Percentiles rank a stretch among this genome's conserved stretches.
phyloP scores from a whole-genome alignment of 2,888 invertebrate species.

The Drosophila paramelanica region DNA sequence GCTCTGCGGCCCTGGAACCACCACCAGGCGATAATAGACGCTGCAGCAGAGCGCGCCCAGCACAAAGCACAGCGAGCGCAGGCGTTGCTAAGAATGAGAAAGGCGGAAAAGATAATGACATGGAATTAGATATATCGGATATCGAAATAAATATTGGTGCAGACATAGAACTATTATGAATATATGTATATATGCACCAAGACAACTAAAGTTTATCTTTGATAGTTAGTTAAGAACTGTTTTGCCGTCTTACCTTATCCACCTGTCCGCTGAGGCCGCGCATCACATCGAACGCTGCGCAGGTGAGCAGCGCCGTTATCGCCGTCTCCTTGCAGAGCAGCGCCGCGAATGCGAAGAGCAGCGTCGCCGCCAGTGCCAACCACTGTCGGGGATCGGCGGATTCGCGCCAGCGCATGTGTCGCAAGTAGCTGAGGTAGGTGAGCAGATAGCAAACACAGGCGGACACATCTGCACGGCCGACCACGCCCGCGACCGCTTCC shows the following conservation, averaged over 20 bases:
- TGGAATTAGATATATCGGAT: background rate
- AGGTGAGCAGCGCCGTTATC: slow-evolving; percentile 95
- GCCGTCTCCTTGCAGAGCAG: slow-evolving; percentile 98
- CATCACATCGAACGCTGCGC: slow-evolving; percentile 94
- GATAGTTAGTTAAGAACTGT: no score
- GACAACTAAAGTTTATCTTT: no score
- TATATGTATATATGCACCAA: no score
- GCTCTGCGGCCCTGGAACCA: slow-evolving; percentile 88
- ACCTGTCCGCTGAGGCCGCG: slow-evolving; percentile 85
- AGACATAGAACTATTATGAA: background rate
- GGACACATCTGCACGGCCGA: slow-evolving; percentile 97
- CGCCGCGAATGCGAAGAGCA: slow-evolving; percentile 90
- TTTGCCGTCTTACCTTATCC: slow-evolving; percentile 86
- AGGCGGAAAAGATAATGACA: no score
- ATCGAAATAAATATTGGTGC: background rate
- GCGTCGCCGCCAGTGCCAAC: slow-evolving; percentile 88
- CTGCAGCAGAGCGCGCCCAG: slow-evolving; percentile 89
- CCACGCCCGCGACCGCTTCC: slow-evolving; percentile 97
- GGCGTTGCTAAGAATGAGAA: slow-evolving; percentile 87
- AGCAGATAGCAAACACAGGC: slow-evolving; percentile 96
- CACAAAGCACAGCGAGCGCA: slow-evolving; percentile 90
- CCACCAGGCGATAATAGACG: slow-evolving; percentile 91
- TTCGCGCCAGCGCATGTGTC: slow-evolving; percentile 90
- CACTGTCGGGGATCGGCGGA: slow-evolving; percentile 85
- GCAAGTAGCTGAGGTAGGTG: slow-evolving; percentile 93